Conservation (phyloP, 1,140 invertebrate genomes). For the Carposina sasakii region DNA sequence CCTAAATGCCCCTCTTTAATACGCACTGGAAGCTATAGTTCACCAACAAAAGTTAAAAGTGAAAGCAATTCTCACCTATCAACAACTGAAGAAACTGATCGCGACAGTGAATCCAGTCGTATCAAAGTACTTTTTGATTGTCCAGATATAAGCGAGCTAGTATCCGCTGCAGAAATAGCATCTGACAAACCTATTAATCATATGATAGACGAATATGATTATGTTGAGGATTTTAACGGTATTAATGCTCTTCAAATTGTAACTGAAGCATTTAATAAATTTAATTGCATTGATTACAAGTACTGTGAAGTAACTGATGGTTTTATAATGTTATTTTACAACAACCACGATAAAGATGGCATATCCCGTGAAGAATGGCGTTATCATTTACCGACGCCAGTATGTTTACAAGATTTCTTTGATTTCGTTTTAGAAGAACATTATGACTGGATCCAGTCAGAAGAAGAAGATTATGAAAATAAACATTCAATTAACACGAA, state of each 20-base stretch:
- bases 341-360: constrained; percentile 47
- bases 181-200: constrained; percentile 38
- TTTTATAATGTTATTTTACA: constrained; percentile 57
- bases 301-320: constrained; percentile 61
- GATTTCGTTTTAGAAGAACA: constrained; percentile 71
- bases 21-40: constrained; percentile 21
- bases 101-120: constrained; percentile 24
- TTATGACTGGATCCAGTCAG: constrained; percentile 64
- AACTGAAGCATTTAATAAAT: constrained; percentile 55
- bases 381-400: constrained; percentile 64
- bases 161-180: constrained; percentile 52
- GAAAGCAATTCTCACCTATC: constrained; percentile 20
- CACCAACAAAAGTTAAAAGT: constrained; percentile 22
- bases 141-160: constrained; percentile 58
- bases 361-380: constrained; percentile 51
- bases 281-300: constrained; percentile 60
- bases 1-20: constrained; percentile 26
- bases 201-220: constrained; percentile 57
- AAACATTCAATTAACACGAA: constrained; percentile 28
- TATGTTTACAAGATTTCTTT: constrained; percentile 72
- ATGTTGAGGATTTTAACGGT: constrained; percentile 61
- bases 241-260: constrained; percentile 40
- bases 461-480: constrained; percentile 58
- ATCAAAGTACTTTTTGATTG: constrained; percentile 53
- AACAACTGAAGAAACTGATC: constrained; percentile 14